phyloP scores from a whole-genome alignment of 2,797 vertebrate genomes.

The Vireo griseus region DNA sequence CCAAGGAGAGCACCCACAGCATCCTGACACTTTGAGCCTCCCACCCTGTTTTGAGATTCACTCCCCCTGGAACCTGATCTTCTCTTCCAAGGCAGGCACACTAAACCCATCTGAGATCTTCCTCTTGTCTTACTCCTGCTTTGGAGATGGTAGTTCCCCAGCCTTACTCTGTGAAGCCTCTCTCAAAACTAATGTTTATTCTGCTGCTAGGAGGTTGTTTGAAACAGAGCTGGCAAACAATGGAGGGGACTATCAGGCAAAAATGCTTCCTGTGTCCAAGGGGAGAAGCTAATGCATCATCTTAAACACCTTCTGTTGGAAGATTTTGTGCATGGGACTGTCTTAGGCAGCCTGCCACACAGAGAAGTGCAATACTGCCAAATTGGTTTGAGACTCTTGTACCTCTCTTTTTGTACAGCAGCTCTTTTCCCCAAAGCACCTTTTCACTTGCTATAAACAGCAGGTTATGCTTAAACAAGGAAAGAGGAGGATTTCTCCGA shows the following conservation, averaged over 20 bases:
- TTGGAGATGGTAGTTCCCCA: not conserved
- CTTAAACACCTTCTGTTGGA: not conserved
- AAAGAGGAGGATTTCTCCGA: not conserved
- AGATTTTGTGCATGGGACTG: not conserved
- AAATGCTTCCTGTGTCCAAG: not conserved
- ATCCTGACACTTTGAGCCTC: not conserved
- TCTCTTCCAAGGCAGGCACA: not conserved
- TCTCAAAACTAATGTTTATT: not conserved
- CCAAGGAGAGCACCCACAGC: not conserved
- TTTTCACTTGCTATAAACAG: constrained; percentile 14
- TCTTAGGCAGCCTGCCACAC: not conserved
- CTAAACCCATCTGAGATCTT: not conserved
- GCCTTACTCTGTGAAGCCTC: not conserved
- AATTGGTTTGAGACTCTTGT: not conserved
- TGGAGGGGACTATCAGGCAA: not conserved
- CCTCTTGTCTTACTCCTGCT: not conserved
- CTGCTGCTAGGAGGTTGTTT: not conserved
- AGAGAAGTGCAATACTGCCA: not conserved
- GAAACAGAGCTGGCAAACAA: not conserved
- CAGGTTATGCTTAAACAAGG: not conserved
- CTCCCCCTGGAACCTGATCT: not conserved
- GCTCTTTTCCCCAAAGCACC: not conserved
- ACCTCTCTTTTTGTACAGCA: not conserved
- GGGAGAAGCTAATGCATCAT: not conserved
- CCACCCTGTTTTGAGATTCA: not conserved